These are phyloP conservation scores for Herpailurus yagouaroundi DNA, from an alignment of 2,113 vertebrate genomes.

Conservation along the genomic window DNA sequence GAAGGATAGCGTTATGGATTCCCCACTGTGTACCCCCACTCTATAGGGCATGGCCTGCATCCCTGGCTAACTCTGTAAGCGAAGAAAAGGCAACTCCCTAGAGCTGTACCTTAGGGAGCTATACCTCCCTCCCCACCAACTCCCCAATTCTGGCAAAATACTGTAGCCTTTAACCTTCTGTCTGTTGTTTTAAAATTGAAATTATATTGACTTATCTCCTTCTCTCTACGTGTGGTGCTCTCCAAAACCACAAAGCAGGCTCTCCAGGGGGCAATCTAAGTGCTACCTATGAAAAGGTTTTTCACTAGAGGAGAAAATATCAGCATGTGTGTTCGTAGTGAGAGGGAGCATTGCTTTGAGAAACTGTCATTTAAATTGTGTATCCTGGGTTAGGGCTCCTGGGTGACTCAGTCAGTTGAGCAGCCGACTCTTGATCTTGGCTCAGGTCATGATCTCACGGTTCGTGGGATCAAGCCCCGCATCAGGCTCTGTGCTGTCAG, in stretches of 20 bases:
- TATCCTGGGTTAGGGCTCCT: background rate
- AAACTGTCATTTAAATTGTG: background rate
- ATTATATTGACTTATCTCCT: background rate
- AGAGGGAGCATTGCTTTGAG: background rate
- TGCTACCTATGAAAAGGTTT: background rate
- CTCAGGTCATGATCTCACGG: too few relatives aligned
- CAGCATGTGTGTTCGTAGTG: background rate
- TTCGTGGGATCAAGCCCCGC: too few relatives aligned
- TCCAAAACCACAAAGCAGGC: background rate
- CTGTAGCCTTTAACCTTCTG: background rate
- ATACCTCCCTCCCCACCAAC: background rate
- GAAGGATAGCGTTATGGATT: background rate
- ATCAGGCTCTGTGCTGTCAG: too few relatives aligned
- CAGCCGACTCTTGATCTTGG: too few relatives aligned
- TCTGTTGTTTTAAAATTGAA: background rate
- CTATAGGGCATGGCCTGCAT: background rate
- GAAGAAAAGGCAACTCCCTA: background rate
- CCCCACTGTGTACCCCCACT: background rate
- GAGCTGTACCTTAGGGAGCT: background rate
- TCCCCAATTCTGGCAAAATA: background rate
- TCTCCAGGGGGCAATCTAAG: background rate
- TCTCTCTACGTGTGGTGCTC: background rate
- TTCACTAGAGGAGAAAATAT: background rate
- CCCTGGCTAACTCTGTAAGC: background rate
- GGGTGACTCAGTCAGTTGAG: too few relatives aligned